A percentile compares a stretch with the other conserved stretches of the same genome.
Evolutionary conservation across 2,888 invertebrate genomes (phyloP).

Genomic region (Catocala sponsa): DNA sequence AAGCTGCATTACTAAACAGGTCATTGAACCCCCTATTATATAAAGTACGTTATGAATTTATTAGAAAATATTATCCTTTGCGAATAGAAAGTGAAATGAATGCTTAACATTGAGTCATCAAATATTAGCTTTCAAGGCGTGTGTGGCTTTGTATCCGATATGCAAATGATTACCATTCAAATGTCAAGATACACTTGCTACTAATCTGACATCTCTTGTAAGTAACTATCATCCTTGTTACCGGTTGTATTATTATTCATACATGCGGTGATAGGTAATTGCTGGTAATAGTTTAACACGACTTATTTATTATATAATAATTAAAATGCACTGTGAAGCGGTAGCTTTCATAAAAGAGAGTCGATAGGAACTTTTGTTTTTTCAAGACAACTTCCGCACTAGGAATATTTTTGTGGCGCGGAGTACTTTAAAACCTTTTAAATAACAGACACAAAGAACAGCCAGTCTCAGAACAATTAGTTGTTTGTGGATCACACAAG

Average conservation of each 20-base stretch:
- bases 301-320: background rate
- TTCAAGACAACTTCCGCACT: too few relatives aligned
- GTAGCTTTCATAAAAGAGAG: too few relatives aligned
- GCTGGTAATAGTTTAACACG: background rate
- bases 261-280: constrained; percentile 2
- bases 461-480: too few relatives aligned
- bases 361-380: too few relatives aligned
- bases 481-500: too few relatives aligned
- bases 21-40: constrained; percentile 27
- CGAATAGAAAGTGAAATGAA: constrained; percentile 49
- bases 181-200: constrained; percentile 44
- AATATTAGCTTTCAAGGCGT: constrained; percentile 43
- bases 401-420: too few relatives aligned
- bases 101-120: constrained; percentile 44
- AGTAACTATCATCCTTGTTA: constrained; percentile 34
- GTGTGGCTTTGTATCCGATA: constrained; percentile 43
- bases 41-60: constrained; percentile 39
- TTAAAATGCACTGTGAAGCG: too few relatives aligned
- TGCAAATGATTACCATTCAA: constrained; percentile 51
- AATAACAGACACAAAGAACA: too few relatives aligned
- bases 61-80: constrained; percentile 49
- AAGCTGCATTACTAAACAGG: constrained; percentile 16
- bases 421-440: too few relatives aligned
- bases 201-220: constrained; percentile 28
- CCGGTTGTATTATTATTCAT: background rate